Evolutionary conservation across 2,888 invertebrate genomes (phyloP).

Genomic region (Gari tellinella): DNA sequence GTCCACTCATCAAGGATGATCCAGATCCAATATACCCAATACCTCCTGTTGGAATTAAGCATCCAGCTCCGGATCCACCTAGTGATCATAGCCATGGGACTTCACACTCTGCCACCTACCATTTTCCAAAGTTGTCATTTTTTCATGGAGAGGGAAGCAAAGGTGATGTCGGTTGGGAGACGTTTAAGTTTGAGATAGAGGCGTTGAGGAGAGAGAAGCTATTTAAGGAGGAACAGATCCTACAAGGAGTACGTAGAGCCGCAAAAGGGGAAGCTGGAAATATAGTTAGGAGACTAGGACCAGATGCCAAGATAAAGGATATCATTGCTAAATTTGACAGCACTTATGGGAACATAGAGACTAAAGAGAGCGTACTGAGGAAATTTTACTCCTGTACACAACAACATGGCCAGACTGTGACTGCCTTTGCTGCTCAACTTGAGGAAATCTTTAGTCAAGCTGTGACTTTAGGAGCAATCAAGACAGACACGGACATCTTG

Average conservation of each 20-base stretch:
- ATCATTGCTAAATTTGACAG: neutral
- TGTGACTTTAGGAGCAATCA: slow-evolving; percentile 11
- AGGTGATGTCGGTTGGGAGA: slow-evolving; percentile 14
- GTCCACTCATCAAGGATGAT: too few species aligned
- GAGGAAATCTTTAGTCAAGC: slow-evolving; percentile 21
- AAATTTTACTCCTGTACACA: slow-evolving; percentile 15
- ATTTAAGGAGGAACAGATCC: slow-evolving; percentile 1
- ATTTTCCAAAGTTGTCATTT: slow-evolving; percentile 9
- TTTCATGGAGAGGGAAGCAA: slow-evolving; percentile 22
- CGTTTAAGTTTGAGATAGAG: slow-evolving; percentile 19
- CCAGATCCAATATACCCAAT: too few species aligned
- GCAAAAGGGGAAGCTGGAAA: slow-evolving; percentile 9
- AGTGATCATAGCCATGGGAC: too few species aligned
- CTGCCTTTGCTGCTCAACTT: neutral
- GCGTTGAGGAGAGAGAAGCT: neutral
- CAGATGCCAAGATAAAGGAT: neutral
- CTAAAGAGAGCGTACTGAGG: slow-evolving; percentile 1
- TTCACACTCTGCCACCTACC: neutral
- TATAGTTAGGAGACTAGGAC: slow-evolving; percentile 7
- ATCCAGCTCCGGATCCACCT: too few species aligned
- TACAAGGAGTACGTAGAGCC: neutral
- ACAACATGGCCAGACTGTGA: neutral
- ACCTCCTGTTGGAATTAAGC: too few species aligned
- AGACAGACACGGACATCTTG: slow-evolving; percentile 9
- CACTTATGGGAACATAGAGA: slow-evolving; percentile 5